These are phyloP conservation scores for Tamandua tetradactyla DNA, from an alignment of 2,797 vertebrate genomes.

Conservation along the genomic window DNA sequence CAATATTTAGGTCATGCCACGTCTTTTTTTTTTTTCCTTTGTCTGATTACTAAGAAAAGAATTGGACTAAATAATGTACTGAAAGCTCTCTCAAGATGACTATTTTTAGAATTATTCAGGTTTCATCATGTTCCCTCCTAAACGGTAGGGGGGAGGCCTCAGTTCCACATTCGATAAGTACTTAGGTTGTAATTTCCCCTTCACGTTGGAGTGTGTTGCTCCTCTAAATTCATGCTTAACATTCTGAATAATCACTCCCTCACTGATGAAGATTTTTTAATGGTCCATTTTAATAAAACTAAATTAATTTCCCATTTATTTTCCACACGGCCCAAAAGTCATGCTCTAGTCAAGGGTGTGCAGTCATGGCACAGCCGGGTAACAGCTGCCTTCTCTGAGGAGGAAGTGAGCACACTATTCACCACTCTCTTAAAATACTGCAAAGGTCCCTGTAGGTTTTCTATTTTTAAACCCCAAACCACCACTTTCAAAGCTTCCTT, in stretches of 20 bases:
- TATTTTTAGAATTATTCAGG: slow-evolving; percentile 7
- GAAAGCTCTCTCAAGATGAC: slow-evolving; percentile 25
- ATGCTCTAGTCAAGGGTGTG: neutral
- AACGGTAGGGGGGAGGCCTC: neutral
- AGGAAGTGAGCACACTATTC: neutral
- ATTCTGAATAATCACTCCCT: slow-evolving; percentile 59
- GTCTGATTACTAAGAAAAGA: slow-evolving; percentile 51
- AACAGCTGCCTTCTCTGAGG: neutral
- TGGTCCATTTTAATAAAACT: slow-evolving; percentile 41
- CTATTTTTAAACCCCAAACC: neutral
- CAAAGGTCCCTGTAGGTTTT: neutral
- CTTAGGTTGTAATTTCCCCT: slow-evolving; percentile 56
- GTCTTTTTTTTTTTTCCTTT: slow-evolving; percentile 72
- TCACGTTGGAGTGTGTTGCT: neutral
- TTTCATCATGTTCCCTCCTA: neutral
- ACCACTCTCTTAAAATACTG: neutral
- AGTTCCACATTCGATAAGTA: neutral
- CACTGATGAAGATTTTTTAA: slow-evolving; percentile 22
- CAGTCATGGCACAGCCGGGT: neutral
- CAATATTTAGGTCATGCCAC: slow-evolving; percentile 77
- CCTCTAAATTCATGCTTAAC: slow-evolving; percentile 23
- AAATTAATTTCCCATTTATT: slow-evolving; percentile 46
- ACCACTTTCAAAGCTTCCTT: slow-evolving; percentile 2
- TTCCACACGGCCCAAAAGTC: neutral
- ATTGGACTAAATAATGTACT: slow-evolving; percentile 58